Evolutionary conservation across 2,797 vertebrate genomes (phyloP).

Genomic region (Morelia viridis): DNA sequence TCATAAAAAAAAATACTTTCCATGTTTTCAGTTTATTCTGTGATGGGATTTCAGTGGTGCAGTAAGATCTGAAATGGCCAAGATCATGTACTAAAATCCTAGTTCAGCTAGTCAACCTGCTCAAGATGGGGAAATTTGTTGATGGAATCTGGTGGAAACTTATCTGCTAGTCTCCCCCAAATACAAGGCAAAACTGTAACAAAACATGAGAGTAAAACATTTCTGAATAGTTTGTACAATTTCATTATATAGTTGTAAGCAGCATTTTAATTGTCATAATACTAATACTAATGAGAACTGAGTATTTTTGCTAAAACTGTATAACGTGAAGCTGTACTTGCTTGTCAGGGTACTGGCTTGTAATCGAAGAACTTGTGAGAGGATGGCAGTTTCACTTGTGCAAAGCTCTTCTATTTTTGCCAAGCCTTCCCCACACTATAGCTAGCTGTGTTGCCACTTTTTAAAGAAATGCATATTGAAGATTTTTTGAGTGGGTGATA

Average conservation of each 20-base stretch:
- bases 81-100: background rate
- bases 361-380: background rate
- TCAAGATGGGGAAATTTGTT: background rate
- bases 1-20: background rate
- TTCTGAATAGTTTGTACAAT: background rate
- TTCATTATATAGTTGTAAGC: slow-evolving; percentile 6
- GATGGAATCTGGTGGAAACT: background rate
- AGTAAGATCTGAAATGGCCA: background rate
- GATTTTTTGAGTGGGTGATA: background rate
- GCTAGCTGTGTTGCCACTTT: background rate
- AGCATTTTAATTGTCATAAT: slow-evolving; percentile 7
- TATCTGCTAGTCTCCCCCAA: background rate
- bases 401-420: background rate
- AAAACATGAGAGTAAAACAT: background rate
- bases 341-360: background rate
- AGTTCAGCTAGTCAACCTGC: too few species aligned
- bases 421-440: background rate
- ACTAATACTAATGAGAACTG: slow-evolving; percentile 9
- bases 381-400: background rate
- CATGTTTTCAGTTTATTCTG: background rate
- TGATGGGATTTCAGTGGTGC: background rate
- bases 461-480: background rate
- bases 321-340: background rate
- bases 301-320: background rate
- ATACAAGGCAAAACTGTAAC: background rate